Base-by-base conservation (phyloP, 2,888 invertebrate genomes). In the Glyphotaelius pellucidus region DNA sequence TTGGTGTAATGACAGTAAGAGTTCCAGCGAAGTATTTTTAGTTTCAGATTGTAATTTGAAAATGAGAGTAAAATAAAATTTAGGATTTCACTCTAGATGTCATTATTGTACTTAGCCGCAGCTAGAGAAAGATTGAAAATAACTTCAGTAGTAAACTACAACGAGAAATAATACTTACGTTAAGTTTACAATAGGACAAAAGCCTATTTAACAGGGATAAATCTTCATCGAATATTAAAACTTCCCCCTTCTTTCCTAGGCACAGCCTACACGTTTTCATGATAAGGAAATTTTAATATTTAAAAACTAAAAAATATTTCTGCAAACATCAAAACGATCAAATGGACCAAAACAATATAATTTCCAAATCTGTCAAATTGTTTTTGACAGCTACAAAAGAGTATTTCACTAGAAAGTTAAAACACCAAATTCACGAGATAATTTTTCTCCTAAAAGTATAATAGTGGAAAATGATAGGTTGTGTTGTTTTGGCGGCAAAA, bases 241-340 rank as follows among this genome's bases (percentile, higher is more conserved):
- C 81, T 81, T 81, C 90, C 14, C 47, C 90, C 19, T 38, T 80
- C 30, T 90, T 90, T 11, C 81, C 81, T 7, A 90, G 32, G 31
- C 90, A 90, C 30, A 90, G 47, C 31, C 90, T 90, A 90, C 90
- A 90, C 4, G 88, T 89, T 89, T 89, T 89, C 88, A 89, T 89
- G n/a, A 35, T 89, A n/a, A 12, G n/a, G 25, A 25, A 80, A 89
- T 35, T 79, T 3, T 7, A 87, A 38, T 83, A 25, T 83, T 35
- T 11, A 25, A 35, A 83, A 83, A 83, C 35, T n/a, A n/a, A n/a
- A n/a, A n/a, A n/a, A n/a, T n/a, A n/a, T n/a, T n/a, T n/a, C 32
- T 25, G 35, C 1, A 83, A 7, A 35, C 32, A 25, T 83, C 14
- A 42, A 42, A 42, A 11, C 42, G 14, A 42, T 42, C 42, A 42